Evolutionary conservation across 1,140 invertebrate genomes (phyloP), one percentile per base, ranked within the genome.

Genomic region (Mycetomoellerius zeteki): DNA sequence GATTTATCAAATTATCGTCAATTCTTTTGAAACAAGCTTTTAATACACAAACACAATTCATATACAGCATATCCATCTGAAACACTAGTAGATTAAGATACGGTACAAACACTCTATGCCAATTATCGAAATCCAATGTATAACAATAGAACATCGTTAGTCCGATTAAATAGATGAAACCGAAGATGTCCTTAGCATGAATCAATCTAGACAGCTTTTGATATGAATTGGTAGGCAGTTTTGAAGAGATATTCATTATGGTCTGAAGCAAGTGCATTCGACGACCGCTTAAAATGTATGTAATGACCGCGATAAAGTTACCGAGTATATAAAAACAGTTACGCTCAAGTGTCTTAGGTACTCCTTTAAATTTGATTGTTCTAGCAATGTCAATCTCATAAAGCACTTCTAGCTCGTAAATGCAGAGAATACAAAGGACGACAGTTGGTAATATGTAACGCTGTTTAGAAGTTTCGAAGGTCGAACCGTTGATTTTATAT

Each of bases 21-120:
- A 69, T 50, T 47, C 6, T 50, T 27, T 69, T 21, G 6, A 69
- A 69, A 50, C 65, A 69, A 0, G 65, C 65, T 2, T 69, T 69
- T 69, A 69, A 69, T 47, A 69, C 7, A 47, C 65, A 69, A 69
- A 69, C 37, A 16, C 37, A 94, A 64, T 95, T 91, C 4, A 92
- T 88, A 65, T 94, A 95, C 0, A 93, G 78, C 27, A 88, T 92
- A 78, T 95, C 94, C 82, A 94, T 87, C 0, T 90, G 43, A 76
- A 86, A 93, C 2, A 93, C 71, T 0, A 91, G 7, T 2, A 92
- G 21, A 0, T 89, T 86, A 14, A 87, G 81, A 24, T 93, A 93
- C 0, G 93, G 19, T 0, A 7, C 30, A 2, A 78, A 21, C 0
- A 88, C 0, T 78, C 91, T 92, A 16, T 67, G 33, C 33, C 33